Percentiles rank a stretch among this genome's conserved stretches.
Evolutionary conservation across 2,888 invertebrate genomes (phyloP).

Genomic region (Tipula helvola): DNA sequence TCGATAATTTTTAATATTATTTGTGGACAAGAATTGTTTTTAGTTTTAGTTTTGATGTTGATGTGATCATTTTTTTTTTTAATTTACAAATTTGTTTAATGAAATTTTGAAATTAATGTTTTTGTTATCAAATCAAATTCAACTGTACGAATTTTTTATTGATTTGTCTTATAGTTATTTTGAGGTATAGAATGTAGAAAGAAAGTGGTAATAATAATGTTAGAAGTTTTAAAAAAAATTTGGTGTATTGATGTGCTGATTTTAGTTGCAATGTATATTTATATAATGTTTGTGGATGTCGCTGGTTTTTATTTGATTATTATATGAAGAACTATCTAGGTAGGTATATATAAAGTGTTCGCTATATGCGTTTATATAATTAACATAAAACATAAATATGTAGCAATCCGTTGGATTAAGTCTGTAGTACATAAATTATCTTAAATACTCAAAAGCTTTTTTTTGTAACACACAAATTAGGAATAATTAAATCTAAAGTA

Average conservation of each 20-base stretch:
- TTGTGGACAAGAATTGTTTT: background rate
- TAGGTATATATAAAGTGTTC: background rate
- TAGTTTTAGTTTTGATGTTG: background rate
- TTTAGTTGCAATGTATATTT: background rate
- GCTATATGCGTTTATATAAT: background rate
- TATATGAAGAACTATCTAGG: background rate
- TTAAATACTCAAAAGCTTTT: background rate
- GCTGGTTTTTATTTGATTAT: background rate
- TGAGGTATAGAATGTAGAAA: background rate
- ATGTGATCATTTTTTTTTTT: background rate
- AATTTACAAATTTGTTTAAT: background rate
- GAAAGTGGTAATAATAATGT: background rate
- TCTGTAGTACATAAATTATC: background rate
- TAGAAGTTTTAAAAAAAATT: background rate
- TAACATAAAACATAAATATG: background rate
- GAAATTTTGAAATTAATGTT: background rate
- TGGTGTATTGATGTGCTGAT: background rate
- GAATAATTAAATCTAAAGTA: background rate
- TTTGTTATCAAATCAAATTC: background rate
- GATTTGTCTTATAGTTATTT: background rate
- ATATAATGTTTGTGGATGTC: background rate
- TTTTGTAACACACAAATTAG: background rate
- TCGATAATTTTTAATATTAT: background rate
- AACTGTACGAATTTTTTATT: background rate
- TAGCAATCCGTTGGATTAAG: background rate